Base-by-base conservation (phyloP, 2,888 invertebrate genomes). In the Lithophane leautieri region DNA sequence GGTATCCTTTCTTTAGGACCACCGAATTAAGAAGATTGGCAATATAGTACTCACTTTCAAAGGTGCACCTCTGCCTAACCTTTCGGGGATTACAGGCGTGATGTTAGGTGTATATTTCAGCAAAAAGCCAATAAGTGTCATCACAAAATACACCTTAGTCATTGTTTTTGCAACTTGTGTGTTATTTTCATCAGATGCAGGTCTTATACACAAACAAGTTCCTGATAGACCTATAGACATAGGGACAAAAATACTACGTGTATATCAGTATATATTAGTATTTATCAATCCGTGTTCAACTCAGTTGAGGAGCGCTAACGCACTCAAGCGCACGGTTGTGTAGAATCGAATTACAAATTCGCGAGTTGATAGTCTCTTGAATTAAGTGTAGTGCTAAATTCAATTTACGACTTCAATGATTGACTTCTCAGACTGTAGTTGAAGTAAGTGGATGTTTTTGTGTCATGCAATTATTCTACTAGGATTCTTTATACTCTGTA, bases 261-360 rank as follows among this genome's bases (percentile, higher is more conserved):
- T 54, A 4, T 34, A 34, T 34, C 34, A 34, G 34, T 34, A 34
- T 58, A 60, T 50, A 56, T 73, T 54, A 61, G 47, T 42, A 50
- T 75, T 67, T 82, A 76, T 52, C 67, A 28, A 67, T 25, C 16
- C 14, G 25, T 28, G 28, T 25, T 25, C 25, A 34, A 67, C 22
- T 65, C 73, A 85, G 85, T 82, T 50, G 77, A 16, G 44, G 14
- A 42, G 40, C 28, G 70, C 16, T 12, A 2, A 65, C 58, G 77
- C 73, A 85, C 77, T 85, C 73, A 47, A 6, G 82, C 82, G 82
- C 85, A 85, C 82, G 85, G 14, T 42, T 11, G 28, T 22, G 16
- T 9, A 25, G 2, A 22, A 40, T 63, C 28, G 25, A 70, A 68
- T 40, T 72, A n/a, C 12, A 14, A 67, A 65, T 47, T 40, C 8